These are phyloP conservation scores for Trissonchulus sp. DNA, from an alignment of 2,888 invertebrate species.

Conservation along the genomic window DNA sequence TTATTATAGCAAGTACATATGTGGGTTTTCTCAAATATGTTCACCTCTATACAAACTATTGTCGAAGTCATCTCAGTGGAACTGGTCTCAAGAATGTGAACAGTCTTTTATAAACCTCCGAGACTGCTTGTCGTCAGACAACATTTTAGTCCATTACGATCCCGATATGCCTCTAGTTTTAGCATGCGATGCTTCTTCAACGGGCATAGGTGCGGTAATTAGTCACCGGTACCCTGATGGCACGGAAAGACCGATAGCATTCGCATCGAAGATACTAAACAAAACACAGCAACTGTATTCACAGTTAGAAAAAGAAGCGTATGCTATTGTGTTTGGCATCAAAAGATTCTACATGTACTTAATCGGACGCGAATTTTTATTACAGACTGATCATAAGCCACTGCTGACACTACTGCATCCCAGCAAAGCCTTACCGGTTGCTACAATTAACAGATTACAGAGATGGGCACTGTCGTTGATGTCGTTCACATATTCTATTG, in stretches of 20 bases:
- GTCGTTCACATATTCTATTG: background rate
- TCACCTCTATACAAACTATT: background rate
- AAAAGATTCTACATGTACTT: background rate
- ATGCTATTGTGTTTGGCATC: background rate
- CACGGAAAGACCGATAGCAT: background rate
- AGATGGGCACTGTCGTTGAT: background rate
- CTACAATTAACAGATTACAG: background rate
- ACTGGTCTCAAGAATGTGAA: background rate
- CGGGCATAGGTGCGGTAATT: background rate
- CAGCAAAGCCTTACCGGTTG: background rate
- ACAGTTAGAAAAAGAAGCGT: background rate
- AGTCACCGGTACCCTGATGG: background rate
- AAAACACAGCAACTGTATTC: background rate
- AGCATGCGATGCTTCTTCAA: background rate
- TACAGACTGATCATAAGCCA: constrained; percentile 13
- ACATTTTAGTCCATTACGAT: background rate
- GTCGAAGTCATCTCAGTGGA: background rate
- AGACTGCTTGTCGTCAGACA: background rate
- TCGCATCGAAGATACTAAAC: background rate
- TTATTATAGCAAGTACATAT: background rate
- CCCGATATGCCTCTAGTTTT: background rate
- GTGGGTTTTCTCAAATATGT: background rate
- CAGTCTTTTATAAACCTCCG: background rate
- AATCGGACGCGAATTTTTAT: background rate
- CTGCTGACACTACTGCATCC: background rate